These are phyloP conservation scores for Mantis religiosa DNA, from an alignment of 2,888 invertebrate genomes.

Conservation along the genomic window DNA sequence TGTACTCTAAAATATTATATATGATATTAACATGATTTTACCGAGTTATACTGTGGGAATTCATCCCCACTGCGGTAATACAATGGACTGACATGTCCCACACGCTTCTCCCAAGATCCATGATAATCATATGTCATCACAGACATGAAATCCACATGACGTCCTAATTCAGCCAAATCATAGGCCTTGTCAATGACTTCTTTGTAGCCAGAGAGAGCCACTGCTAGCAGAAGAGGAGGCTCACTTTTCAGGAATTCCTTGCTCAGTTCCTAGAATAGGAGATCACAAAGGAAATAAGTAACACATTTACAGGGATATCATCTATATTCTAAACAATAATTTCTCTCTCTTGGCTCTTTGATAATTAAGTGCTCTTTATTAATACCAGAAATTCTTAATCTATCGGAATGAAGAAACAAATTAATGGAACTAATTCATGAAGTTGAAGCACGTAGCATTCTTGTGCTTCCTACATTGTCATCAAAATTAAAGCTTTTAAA, in stretches of 20 bases:
- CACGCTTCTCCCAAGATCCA: constrained; percentile 78
- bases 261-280: constrained; percentile 55
- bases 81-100: constrained; percentile 79
- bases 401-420: no score
- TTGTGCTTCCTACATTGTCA: no score
- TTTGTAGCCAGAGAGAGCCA: constrained; percentile 84
- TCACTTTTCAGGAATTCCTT: constrained; percentile 57
- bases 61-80: constrained; percentile 61
- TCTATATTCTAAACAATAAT: not conserved
- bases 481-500: no score
- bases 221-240: constrained; percentile 69
- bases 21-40: constrained; percentile 44
- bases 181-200: constrained; percentile 86
- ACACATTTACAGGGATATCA: not conserved
- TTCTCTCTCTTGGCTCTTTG: not conserved
- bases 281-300: not conserved
- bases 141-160: constrained; percentile 68
- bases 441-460: no score
- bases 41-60: constrained; percentile 72
- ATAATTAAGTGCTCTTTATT: not conserved
- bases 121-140: constrained; percentile 88
- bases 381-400: not conserved
- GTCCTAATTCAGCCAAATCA: constrained; percentile 54
- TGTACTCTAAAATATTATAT: not conserved
- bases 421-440: no score